A percentile compares a stretch with the other conserved stretches of the same genome.
Conservation (phyloP, 2,797 vertebrate genomes). For the Adrianichthys oophorus region DNA sequence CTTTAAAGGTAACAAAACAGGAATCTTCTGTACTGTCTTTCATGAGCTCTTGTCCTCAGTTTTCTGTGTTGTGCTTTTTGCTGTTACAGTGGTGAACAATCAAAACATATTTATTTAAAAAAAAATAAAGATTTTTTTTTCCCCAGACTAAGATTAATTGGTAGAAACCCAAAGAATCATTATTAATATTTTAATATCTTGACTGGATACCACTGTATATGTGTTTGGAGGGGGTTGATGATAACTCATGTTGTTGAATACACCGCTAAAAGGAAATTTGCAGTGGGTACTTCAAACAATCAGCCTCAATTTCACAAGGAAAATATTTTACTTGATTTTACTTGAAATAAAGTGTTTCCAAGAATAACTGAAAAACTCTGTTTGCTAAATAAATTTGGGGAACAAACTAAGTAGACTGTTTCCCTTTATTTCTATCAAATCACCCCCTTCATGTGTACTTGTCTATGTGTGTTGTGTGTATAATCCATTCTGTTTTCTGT, state of each 20-base stretch:
- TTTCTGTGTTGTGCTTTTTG: conserved; percentile 45
- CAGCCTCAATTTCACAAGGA: too few species aligned
- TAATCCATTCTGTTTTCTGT: conserved; percentile 89
- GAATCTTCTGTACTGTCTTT: conserved; percentile 38
- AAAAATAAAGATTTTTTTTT: conserved; percentile 9
- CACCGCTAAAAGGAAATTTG: conserved; percentile 2
- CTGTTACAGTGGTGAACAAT: conserved; percentile 70
- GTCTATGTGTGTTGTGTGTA: conserved; percentile 77
- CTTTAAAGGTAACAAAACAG: not conserved
- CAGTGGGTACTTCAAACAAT: conserved; percentile 13
- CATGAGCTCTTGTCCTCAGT: conserved; percentile 74
- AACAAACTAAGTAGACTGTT: not conserved
- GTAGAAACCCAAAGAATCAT: conserved; percentile 29
- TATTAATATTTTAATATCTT: conserved; percentile 32
- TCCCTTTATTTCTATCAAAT: conserved; percentile 46
- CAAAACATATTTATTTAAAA: conserved; percentile 37
- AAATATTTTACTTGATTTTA: too few species aligned
- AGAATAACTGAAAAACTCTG: too few species aligned
- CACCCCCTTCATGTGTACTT: conserved; percentile 57
- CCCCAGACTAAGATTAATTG: conserved; percentile 31
- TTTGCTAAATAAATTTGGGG: too few species aligned
- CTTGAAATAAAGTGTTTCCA: too few species aligned
- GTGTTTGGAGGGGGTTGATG: conserved; percentile 44
- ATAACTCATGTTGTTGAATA: conserved; percentile 4
- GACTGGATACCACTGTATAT: conserved; percentile 64